phyloP scores from a whole-genome alignment of 2,888 invertebrate species.

The Sinelater perroti region DNA sequence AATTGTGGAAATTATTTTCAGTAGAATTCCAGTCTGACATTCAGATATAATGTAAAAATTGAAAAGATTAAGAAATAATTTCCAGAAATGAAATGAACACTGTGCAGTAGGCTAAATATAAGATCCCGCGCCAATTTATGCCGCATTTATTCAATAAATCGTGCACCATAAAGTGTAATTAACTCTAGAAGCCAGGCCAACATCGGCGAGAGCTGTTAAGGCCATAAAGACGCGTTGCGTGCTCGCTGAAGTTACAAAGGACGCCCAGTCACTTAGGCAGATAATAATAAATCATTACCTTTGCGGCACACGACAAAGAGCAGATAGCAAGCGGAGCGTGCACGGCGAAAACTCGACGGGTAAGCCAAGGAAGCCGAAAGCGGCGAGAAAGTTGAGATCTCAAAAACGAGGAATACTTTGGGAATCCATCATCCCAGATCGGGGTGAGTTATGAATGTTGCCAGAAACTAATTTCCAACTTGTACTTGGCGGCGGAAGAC shows the following conservation, averaged over 20 bases:
- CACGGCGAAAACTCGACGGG: conserved; percentile 29
- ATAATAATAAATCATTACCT: conserved; percentile 35
- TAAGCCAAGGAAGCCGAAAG: conserved; percentile 33
- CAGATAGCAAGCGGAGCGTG: conserved; percentile 34
- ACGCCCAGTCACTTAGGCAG: conserved; percentile 14
- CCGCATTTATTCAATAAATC: no score
- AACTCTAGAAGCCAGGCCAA: no score
- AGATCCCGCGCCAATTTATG: no score
- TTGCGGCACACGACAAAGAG: conserved; percentile 32
- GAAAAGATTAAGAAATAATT: no score
- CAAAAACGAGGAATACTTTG: conserved; percentile 30
- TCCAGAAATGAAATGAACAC: no score
- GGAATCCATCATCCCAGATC: conserved; percentile 30
- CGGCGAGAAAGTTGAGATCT: conserved; percentile 24
- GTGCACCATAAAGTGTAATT: no score
- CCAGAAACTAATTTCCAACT: conserved; percentile 32
- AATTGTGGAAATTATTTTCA: no score
- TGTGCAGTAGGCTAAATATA: no score
- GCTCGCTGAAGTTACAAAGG: conserved; percentile 23
- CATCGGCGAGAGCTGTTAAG: no score
- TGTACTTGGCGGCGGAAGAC: conserved; percentile 26
- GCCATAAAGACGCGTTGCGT: conserved; percentile 14
- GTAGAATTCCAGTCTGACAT: no score
- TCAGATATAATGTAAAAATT: no score
- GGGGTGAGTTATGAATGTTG: conserved; percentile 30